Base-by-base conservation (phyloP, 1,140 invertebrate species). In the Phymastichus coffea region DNA sequence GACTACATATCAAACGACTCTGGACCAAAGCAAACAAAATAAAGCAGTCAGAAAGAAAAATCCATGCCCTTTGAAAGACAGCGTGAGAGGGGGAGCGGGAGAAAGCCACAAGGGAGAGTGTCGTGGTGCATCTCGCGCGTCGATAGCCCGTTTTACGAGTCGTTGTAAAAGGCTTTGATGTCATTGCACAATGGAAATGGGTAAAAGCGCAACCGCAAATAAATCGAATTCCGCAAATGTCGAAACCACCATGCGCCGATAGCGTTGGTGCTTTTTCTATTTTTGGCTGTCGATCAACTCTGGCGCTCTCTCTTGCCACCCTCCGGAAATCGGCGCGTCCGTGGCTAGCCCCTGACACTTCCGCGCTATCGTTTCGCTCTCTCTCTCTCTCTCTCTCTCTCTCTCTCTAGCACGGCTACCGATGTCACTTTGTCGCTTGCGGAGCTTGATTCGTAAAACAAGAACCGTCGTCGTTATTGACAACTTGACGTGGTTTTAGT, bases 151-250 rank as follows among this genome's bases (percentile, higher is more conserved):
- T 4, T 57, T 28, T 57, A 49, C 38, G 38, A 58, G 43, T 35
- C 20, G 9, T 7, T 37, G 57, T 52, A 58, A 58, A 43, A 8
- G 38, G 51, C 23, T 53, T 53, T 41, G 51, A 53, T 41, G 25
- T 53, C 38, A 17, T 20, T 41, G n/a, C 23, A 51, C 22, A 44
- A 52, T 58, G 41, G 40, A 52, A 52, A 44, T 38, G 17, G 37
- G 15, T 47, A 26, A 22, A 8, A 14, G 25, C 46, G 41, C 17
- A 20, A 59, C 57, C 40, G 53, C 53, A 46, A 55, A 46, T 55
- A 55, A 55, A 55, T 40, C 22, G 22, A 46, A 52, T 46, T 59
- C 48, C 22, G 52, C 48, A 53, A 59, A 59, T 59, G 40, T 52
- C 40, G 41, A 52, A 59, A 52, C 40, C 38, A 44, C 48, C 26